These are phyloP conservation scores for Labeo calbasu DNA, from an alignment of 2,797 vertebrate species.

Conservation along the genomic window DNA sequence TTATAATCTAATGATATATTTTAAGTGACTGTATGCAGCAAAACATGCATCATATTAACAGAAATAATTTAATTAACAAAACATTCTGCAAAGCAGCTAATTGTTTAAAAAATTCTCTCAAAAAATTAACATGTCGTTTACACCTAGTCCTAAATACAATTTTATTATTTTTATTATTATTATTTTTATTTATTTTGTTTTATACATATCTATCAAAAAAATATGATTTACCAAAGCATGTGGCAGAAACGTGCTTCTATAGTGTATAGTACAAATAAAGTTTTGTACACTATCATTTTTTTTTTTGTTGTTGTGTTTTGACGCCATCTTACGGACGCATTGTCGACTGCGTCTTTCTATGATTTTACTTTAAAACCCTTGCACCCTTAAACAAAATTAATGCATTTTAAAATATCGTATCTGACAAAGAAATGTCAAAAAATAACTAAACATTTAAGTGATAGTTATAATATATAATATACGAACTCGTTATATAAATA, in stretches of 20 bases:
- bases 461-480: too few species aligned
- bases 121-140: neutral
- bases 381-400: neutral
- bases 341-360: neutral
- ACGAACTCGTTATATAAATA: too few species aligned
- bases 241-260: neutral
- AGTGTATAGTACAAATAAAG: neutral
- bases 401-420: neutral
- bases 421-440: neutral
- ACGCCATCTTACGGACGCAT: neutral
- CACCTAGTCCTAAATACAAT: neutral
- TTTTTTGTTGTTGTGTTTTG: constrained; percentile 1
- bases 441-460: neutral
- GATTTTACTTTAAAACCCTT: neutral
- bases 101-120: neutral
- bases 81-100: neutral
- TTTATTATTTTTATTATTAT: neutral
- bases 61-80: neutral
- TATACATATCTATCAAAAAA: neutral
- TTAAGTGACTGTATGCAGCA: neutral
- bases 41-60: neutral
- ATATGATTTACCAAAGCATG: neutral
- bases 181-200: neutral
- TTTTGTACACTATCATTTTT: neutral
- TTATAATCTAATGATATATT: neutral